These are phyloP conservation scores for Megamerina dolium DNA, from an alignment of 2,888 invertebrate genomes.

Conservation along the genomic window DNA sequence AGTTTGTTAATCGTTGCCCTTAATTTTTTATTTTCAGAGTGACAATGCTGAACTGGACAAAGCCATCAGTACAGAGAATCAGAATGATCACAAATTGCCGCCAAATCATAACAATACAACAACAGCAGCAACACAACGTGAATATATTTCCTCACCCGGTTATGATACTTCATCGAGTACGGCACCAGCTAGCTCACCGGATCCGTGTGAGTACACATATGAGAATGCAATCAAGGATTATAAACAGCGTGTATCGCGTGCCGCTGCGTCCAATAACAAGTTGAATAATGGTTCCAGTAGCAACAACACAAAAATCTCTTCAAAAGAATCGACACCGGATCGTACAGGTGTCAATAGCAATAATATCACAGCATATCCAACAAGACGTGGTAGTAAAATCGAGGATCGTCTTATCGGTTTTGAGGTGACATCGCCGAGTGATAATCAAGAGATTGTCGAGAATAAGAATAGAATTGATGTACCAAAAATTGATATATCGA, in stretches of 20 bases:
- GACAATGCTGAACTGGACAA: constrained; percentile 55
- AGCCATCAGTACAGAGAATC: constrained; percentile 32
- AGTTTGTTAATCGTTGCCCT: background rate
- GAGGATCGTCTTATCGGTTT: constrained; percentile 60
- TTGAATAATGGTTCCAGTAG: constrained; percentile 37
- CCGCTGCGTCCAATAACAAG: constrained; percentile 24
- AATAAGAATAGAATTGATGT: constrained; percentile 53
- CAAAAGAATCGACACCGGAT: constrained; percentile 50
- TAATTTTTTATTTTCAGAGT: constrained; percentile 50
- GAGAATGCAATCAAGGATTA: constrained; percentile 84
- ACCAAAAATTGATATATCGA: constrained; percentile 76
- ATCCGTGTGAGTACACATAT: constrained; percentile 76
- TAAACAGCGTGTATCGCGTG: constrained; percentile 66
- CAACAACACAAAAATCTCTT: constrained; percentile 31
- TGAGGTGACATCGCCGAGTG: constrained; percentile 49
- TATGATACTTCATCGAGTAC: constrained; percentile 66
- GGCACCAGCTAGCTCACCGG: constrained; percentile 62
- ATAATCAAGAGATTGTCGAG: constrained; percentile 41
- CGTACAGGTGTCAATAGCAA: constrained; percentile 28
- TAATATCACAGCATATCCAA: constrained; percentile 50
- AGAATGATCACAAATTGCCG: constrained; percentile 13
- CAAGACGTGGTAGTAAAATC: constrained; percentile 53
- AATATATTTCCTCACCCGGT: constrained; percentile 50
- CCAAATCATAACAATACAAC: constrained; percentile 14
- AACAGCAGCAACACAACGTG: constrained; percentile 31